Conservation (phyloP, 2,797 vertebrate species). For the Intellagama lesueurii region DNA sequence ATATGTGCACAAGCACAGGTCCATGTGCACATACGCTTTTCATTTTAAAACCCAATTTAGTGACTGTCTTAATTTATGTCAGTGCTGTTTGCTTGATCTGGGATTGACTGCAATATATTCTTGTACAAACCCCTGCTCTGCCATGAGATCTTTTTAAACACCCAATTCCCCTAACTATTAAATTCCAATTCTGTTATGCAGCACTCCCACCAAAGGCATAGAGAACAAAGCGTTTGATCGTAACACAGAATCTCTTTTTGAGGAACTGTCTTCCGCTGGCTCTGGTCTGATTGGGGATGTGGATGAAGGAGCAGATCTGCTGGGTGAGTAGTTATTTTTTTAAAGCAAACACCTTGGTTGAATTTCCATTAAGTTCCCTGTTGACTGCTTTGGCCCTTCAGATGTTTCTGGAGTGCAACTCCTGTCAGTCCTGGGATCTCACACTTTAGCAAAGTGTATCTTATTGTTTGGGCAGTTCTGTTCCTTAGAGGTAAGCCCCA, state of each 20-base stretch:
- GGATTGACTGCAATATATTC: neutral
- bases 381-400: too few relatives aligned
- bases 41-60: neutral
- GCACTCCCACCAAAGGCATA: constrained; percentile 93
- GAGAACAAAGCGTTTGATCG: constrained; percentile 94
- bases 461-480: neutral
- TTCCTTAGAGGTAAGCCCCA: neutral
- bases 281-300: constrained; percentile 94
- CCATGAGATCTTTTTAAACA: neutral
- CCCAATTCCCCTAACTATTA: neutral
- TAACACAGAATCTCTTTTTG: constrained; percentile 97
- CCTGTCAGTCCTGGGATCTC: too few relatives aligned
- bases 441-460: neutral
- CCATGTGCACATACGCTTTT: neutral
- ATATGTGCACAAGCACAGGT: neutral
- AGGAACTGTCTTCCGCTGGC: constrained; percentile 95
- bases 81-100: neutral
- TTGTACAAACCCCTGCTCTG: neutral
- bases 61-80: neutral
- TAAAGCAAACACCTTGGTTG: neutral
- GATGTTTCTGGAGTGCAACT: too few relatives aligned
- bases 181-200: constrained; percentile 70
- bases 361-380: neutral
- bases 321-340: constrained; percentile 83
- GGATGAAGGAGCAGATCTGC: constrained; percentile 95